Evolutionary conservation across 2,888 invertebrate genomes (phyloP), one percentile per base, ranked within the genome.

Genomic region (Eurytoma adleriae): DNA sequence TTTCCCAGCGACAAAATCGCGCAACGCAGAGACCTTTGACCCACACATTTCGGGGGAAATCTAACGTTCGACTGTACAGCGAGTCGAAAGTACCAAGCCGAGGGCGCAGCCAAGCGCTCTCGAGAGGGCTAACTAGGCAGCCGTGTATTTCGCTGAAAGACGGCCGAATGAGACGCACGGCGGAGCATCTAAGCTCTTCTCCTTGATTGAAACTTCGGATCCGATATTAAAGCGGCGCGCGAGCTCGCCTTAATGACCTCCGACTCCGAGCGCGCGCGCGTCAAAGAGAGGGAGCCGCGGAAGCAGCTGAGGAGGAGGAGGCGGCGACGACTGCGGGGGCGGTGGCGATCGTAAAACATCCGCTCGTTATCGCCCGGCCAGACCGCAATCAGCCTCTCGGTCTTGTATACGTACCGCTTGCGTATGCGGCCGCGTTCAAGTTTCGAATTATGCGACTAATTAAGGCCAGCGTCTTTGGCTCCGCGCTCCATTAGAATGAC

Each of bases 281-380:
- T 52, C 64, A 64, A 64, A 64, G 64, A 30, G 3, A 27, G 2
- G 62, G 57, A n/a, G 30, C 61, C 14, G 24, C 30, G 30, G 3
- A 10, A 5, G 30, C 10, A 30, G 5, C n/a, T 24, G 24, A 7
- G 30, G 0, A 1, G 24, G 27, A 5, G 16, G 27, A 24, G 0
- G 52, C 1, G 52, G 14, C 14, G 14, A 52, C 16, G 16, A 16
- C 16, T 52, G 14, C 12, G n/a, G 66, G 3, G 66, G 48, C 10
- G 40, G 12, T 48, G 40, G 67, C n/a, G 50, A 67, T 67, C 67
- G 67, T 67, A 67, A 67, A 67, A 67, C 67, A 67, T 67, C 67
- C 20, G 67, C 67, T 67, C 67, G 67, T 67, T 67, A 67, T 48
- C 50, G 52, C 24, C 13, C 18, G 20, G 67, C 67, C 50, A 67